Conservation (phyloP, 1,140 invertebrate genomes). For the Bombus sylvicola region DNA sequence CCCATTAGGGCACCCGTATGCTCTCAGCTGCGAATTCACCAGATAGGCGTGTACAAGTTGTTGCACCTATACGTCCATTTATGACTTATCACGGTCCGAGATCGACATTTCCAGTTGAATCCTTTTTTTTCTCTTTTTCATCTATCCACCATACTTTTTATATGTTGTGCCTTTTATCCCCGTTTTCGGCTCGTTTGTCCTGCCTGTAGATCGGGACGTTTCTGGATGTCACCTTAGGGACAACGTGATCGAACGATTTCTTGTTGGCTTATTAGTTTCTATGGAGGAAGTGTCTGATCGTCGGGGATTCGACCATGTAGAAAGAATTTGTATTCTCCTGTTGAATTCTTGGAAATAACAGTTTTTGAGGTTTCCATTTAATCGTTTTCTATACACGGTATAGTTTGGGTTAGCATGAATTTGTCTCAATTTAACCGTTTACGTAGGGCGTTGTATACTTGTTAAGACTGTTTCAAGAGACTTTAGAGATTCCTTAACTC, state of each 20-base stretch:
- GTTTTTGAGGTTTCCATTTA: not conserved
- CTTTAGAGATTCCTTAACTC: too few relatives aligned
- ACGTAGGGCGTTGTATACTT: too few relatives aligned
- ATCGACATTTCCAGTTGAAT: conserved; percentile 64
- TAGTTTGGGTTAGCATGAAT: not conserved
- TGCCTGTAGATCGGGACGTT: not conserved
- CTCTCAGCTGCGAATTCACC: conserved; percentile 74
- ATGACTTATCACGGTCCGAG: conserved; percentile 64
- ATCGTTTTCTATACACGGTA: not conserved
- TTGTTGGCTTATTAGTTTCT: conserved; percentile 31
- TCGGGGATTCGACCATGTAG: not conserved
- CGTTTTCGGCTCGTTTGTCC: not conserved
- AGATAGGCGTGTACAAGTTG: conserved; percentile 51
- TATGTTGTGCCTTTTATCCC: not conserved
- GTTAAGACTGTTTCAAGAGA: too few relatives aligned
- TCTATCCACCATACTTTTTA: not conserved
- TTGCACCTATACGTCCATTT: conserved; percentile 56
- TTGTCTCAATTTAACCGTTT: conserved; percentile 16
- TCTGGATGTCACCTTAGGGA: conserved; percentile 1
- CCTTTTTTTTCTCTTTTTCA: not conserved
- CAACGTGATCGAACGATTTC: conserved; percentile 50
- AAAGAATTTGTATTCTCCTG: conserved; percentile 42
- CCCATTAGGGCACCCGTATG: conserved; percentile 78
- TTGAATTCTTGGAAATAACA: conserved; percentile 18
- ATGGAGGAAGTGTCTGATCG: conserved; percentile 14